Evolutionary conservation across 2,797 vertebrate genomes (phyloP), one percentile per base, ranked within the genome.

Genomic region (Craterocephalus amniculus): DNA sequence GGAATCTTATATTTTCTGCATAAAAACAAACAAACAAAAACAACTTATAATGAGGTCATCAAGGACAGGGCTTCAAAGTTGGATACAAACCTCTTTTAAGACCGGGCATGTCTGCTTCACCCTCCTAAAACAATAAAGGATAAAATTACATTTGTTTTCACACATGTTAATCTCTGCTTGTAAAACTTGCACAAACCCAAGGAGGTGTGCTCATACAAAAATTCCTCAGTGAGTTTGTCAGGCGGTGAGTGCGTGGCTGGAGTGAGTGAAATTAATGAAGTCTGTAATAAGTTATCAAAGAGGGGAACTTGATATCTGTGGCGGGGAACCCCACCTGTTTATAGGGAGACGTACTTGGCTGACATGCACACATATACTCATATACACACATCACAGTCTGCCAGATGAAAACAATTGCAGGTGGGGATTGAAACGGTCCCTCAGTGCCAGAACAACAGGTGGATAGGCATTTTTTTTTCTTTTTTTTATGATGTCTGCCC

Each of bases 251-350:
- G 81, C 84, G 67, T 87, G 88, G 87, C 88, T 64, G 65, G 74
- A 86, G 76, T 79, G 84, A 87, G 87, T 78, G 88, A 89, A 91
- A 92, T 91, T 87, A 93, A 93, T 89, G 88, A 92, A 89, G 87
- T 91, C 87, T 93, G 92, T 93, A 93, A 94, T 84, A 80, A 76
- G 84, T 89, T 88, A 93, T 93, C 92, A 93, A 94, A 94, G 93
- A 90, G 67, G 48, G 93, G 78, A 93, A 94, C 88, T 56, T 16
- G 89, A 94, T 92, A 89, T 89, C 87, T 88, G 85, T 86, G 87
- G 89, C 69, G 74, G 84, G 78, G 88, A 85, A 89, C 79, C 81
- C 90, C 93, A 94, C 91, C 92, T 94, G 92, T 94, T 93, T 91
- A 88, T 82, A 83, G 76, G 74, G 77, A 83, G 82, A 72, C 79